These are phyloP conservation scores for Globodera rostochiensis DNA, from an alignment of 1,140 invertebrate species.

Conservation along the genomic window DNA sequence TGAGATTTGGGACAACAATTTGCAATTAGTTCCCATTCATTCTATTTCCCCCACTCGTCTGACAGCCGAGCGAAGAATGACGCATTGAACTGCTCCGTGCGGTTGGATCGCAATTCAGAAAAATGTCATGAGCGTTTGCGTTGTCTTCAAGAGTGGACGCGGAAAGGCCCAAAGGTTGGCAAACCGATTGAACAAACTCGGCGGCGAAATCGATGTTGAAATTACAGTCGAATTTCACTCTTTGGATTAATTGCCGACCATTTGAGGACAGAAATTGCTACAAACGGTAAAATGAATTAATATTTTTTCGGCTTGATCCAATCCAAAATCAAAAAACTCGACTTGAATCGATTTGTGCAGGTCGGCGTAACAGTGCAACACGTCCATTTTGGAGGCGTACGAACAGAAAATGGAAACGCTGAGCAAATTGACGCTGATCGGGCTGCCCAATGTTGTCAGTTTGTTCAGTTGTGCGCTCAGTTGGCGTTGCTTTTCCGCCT, in stretches of 20 bases:
- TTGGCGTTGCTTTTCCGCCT: conserved; percentile 39
- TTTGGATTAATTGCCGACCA: conserved; percentile 10
- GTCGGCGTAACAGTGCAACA: conserved; percentile 51
- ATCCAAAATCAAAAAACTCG: conserved; percentile 12
- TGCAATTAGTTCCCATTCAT: background rate
- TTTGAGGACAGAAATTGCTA: conserved; percentile 36
- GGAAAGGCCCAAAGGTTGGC: conserved; percentile 25
- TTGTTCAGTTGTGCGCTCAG: conserved; percentile 39
- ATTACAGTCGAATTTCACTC: conserved; percentile 37
- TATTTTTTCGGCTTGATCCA: background rate
- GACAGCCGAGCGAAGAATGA: background rate
- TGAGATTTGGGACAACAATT: background rate
- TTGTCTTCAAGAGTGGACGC: background rate
- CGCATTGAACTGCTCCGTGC: background rate
- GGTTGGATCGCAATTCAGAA: conserved; percentile 21
- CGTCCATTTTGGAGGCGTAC: conserved; percentile 60
- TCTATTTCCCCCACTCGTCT: background rate
- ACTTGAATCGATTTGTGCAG: conserved; percentile 40
- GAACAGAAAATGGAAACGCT: conserved; percentile 62
- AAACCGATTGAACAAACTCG: conserved; percentile 21
- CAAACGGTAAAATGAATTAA: background rate
- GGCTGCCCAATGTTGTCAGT: conserved; percentile 37
- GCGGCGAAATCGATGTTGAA: conserved; percentile 29
- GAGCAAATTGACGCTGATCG: conserved; percentile 52
- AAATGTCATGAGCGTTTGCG: background rate